Conservation (phyloP, 2,797 vertebrate species). For the Poeciliopsis gracilis region DNA sequence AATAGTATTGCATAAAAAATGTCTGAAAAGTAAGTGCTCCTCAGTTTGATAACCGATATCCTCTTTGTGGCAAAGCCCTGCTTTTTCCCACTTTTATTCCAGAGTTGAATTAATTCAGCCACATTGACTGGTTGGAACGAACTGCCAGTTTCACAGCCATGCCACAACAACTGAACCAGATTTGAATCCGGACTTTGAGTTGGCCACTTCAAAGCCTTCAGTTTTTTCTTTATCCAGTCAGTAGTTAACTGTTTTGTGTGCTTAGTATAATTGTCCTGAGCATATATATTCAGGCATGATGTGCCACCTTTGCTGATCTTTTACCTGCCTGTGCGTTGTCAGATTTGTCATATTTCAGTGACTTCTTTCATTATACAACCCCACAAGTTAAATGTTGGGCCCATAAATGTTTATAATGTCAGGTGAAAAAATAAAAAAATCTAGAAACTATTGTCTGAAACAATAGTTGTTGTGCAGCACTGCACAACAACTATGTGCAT, state of each 20-base stretch:
- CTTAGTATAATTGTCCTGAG: neutral
- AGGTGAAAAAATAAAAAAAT: neutral
- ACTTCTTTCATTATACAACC: neutral
- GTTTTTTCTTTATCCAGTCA: neutral
- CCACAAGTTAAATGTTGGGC: neutral
- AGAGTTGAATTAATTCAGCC: neutral
- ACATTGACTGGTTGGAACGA: neutral
- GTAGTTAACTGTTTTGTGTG: neutral
- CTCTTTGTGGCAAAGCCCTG: neutral
- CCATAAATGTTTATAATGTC: neutral
- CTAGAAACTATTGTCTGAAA: neutral
- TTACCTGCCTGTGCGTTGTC: neutral
- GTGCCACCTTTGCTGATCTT: neutral
- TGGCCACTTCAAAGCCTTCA: neutral
- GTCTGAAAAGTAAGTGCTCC: neutral
- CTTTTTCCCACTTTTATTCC: neutral
- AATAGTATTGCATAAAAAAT: neutral
- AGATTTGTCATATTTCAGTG: neutral
- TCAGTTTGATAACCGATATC: neutral
- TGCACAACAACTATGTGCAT: neutral
- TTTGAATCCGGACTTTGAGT: neutral
- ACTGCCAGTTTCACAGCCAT: neutral
- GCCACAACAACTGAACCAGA: neutral
- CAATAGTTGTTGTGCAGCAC: too few species aligned
- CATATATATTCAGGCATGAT: neutral